Conservation (phyloP, 2,888 invertebrate genomes). For the Psylliodes chrysocephalus region DNA sequence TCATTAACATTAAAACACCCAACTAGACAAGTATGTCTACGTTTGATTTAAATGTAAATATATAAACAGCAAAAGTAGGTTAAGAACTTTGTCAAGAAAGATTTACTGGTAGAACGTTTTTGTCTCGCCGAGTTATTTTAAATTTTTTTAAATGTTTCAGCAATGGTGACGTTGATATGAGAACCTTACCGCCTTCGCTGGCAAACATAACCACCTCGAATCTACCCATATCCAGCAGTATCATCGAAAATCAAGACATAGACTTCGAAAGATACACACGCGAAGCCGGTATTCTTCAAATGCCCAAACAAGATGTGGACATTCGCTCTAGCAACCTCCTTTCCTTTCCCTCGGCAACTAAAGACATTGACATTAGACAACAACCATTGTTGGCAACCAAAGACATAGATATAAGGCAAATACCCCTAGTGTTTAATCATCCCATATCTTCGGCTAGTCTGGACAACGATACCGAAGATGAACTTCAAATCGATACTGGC, state of each 20-base stretch:
- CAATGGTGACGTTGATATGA: slow-evolving; percentile 64
- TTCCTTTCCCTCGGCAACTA: slow-evolving; percentile 28
- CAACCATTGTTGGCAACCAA: slow-evolving; percentile 51
- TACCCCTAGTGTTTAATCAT: slow-evolving; percentile 50
- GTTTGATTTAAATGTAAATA: no score
- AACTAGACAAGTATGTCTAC: no score
- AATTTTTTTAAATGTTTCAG: no score
- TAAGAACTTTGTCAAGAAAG: no score
- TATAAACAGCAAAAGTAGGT: no score
- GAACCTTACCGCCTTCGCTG: slow-evolving; percentile 56
- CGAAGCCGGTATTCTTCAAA: slow-evolving; percentile 45
- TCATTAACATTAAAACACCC: no score
- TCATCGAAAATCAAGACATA: slow-evolving; percentile 33
- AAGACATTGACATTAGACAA: slow-evolving; percentile 52
- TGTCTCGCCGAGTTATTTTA: no score
- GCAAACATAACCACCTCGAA: slow-evolving; percentile 28
- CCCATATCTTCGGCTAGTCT: slow-evolving; percentile 26
- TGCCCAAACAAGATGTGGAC: slow-evolving; percentile 47
- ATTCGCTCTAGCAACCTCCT: slow-evolving; percentile 42
- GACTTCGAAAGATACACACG: slow-evolving; percentile 52
- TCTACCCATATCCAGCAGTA: background rate
- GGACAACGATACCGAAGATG: slow-evolving; percentile 44
- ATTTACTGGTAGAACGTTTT: no score
- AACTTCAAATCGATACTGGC: slow-evolving; percentile 46
- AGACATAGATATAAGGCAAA: slow-evolving; percentile 64